phyloP scores from a whole-genome alignment of 2,797 vertebrate species.

The Pseudomugil tenellus region DNA sequence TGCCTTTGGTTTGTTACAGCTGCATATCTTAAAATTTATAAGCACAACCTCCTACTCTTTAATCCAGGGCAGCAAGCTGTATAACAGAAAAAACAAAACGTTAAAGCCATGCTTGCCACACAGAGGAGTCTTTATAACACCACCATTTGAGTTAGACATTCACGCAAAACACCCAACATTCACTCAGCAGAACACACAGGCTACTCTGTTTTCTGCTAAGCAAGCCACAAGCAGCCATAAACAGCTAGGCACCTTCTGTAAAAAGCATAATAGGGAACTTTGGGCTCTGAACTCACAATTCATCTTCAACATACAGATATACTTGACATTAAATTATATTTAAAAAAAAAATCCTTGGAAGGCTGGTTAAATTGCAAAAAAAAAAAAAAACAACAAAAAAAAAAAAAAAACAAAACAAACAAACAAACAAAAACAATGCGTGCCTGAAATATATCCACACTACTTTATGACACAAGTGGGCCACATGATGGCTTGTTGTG shows the following conservation, averaged over 20 bases:
- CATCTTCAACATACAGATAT: conserved; percentile 26
- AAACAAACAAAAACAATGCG: neutral
- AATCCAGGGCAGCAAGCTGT: conserved; percentile 14
- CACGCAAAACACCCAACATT: conserved; percentile 44
- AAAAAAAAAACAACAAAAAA: neutral
- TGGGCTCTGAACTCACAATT: conserved; percentile 44
- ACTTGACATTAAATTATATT: conserved; percentile 40
- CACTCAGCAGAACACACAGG: conserved; percentile 47
- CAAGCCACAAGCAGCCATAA: conserved; percentile 56
- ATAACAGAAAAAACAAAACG: neutral
- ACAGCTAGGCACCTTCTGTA: conserved; percentile 32
- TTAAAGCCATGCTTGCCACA: conserved; percentile 37
- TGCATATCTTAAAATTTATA: conserved; percentile 11
- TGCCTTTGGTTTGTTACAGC: neutral
- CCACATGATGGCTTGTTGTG: conserved; percentile 39
- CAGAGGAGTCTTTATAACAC: conserved; percentile 69
- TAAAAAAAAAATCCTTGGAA: conserved; percentile 5
- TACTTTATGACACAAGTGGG: conserved; percentile 57
- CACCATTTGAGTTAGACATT: conserved; percentile 6
- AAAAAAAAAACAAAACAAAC: no score
- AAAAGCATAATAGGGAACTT: conserved; percentile 30
- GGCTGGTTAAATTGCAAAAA: conserved; percentile 14
- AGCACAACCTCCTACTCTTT: conserved; percentile 6
- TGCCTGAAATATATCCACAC: conserved; percentile 24
- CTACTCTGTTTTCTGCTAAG: conserved; percentile 60